Conservation (phyloP, 2,888 invertebrate species). For the Clivina fossor region DNA sequence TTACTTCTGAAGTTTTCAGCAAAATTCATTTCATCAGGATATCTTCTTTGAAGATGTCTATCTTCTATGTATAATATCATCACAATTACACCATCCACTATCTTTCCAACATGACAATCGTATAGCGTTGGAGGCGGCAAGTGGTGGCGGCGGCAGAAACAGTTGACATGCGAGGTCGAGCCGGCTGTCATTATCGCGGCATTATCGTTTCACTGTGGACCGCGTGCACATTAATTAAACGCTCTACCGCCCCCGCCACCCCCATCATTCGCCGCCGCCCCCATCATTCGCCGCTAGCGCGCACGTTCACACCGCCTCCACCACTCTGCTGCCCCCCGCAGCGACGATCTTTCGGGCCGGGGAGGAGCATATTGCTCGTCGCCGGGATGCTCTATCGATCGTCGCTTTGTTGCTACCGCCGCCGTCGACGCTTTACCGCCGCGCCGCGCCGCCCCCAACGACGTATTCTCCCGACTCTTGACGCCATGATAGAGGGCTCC, state of each 20-base stretch:
- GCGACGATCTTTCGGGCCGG: constrained; percentile 15
- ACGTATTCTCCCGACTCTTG: not conserved
- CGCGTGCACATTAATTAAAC: constrained; percentile 53
- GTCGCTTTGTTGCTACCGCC: not conserved
- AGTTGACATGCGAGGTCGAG: constrained; percentile 52
- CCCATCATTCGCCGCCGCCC: no score
- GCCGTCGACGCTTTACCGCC: no score
- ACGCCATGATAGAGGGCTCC: no score
- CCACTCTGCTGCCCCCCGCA: not conserved
- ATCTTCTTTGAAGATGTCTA: no score
- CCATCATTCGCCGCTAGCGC: constrained; percentile 9
- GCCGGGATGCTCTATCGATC: constrained; percentile 34
- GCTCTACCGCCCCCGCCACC: constrained; percentile 9
- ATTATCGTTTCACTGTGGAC: constrained; percentile 56
- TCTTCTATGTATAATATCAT: no score
- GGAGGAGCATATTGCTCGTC: constrained; percentile 32
- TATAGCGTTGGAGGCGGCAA: constrained; percentile 30
- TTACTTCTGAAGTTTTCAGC: no score
- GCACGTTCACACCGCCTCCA: not conserved
- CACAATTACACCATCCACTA: no score
- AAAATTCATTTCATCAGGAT: no score
- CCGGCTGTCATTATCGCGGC: constrained; percentile 57
- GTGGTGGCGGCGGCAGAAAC: constrained; percentile 25
- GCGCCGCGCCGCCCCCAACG: constrained; percentile 1
- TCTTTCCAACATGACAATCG: no score